phyloP scores from a whole-genome alignment of 2,888 invertebrate species.

The Dinocampus coccinellae region DNA sequence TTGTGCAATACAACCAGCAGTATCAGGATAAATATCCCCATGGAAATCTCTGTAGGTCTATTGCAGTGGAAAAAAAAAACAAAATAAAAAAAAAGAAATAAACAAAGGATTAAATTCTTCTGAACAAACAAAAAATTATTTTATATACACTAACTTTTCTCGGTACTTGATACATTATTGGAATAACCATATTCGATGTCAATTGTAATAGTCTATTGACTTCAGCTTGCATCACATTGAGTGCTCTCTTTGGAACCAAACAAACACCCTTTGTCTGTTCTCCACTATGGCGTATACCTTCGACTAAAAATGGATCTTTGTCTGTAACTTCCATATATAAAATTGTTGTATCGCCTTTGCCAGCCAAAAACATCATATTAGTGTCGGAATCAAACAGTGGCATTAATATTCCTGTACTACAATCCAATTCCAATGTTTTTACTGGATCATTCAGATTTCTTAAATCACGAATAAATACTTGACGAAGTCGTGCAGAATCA shows the following conservation, averaged over 20 bases:
- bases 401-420: constrained; percentile 91
- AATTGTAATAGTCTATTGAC: constrained; percentile 92
- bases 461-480: constrained; percentile 89
- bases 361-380: constrained; percentile 94
- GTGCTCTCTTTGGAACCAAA: constrained; percentile 89
- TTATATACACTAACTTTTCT: constrained; percentile 76
- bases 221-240: constrained; percentile 97
- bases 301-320: constrained; percentile 89
- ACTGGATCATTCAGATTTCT: constrained; percentile 84
- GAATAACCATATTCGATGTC: constrained; percentile 87
- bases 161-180: constrained; percentile 95
- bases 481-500: constrained; percentile 86
- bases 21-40: constrained; percentile 93
- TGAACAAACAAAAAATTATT: not conserved
- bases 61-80: too few relatives aligned
- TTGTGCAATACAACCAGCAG: constrained; percentile 83
- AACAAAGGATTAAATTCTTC: not conserved
- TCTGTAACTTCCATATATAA: constrained; percentile 92
- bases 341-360: constrained; percentile 94
- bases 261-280: constrained; percentile 97
- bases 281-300: constrained; percentile 89
- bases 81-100: constrained; percentile 25
- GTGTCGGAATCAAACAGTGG: constrained; percentile 95
- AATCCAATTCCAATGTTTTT: constrained; percentile 85
- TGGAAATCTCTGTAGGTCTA: constrained; percentile 95